Conservation (phyloP, 2,888 invertebrate species). For the Serrognathus titanus region DNA sequence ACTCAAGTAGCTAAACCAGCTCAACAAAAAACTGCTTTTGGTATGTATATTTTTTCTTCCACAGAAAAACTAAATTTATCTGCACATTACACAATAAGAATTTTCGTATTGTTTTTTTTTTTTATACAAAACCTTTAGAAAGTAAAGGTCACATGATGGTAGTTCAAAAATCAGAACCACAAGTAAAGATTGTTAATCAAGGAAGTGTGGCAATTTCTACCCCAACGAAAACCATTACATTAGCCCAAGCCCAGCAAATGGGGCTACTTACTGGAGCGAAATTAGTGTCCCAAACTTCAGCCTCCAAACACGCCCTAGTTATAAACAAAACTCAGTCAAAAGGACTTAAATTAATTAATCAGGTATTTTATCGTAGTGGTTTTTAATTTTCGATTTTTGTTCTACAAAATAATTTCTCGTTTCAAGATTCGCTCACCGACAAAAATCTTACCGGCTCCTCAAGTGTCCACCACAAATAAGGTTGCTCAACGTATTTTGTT, state of each 20-base stretch:
- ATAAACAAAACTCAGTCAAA: constrained; percentile 42
- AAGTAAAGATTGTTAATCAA: constrained; percentile 26
- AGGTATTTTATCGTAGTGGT: constrained; percentile 22
- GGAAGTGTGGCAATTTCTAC: constrained; percentile 37
- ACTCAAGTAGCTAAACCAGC: constrained; percentile 21
- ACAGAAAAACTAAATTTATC: background rate
- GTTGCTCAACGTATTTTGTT: constrained; percentile 56
- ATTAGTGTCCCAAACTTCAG: constrained; percentile 47
- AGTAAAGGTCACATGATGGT: constrained; percentile 31
- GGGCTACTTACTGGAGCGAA: constrained; percentile 54
- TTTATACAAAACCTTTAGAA: constrained; percentile 5
- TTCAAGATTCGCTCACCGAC: constrained; percentile 62
- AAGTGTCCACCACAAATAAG: constrained; percentile 40
- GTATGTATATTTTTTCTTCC: constrained; percentile 9
- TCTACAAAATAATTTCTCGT: constrained; percentile 36
- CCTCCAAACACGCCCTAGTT: constrained; percentile 48
- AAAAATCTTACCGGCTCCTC: constrained; percentile 65
- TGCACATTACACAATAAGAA: background rate
- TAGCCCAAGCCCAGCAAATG: constrained; percentile 64
- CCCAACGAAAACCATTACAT: constrained; percentile 60
- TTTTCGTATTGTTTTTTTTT: background rate
- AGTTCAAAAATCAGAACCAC: constrained; percentile 35
- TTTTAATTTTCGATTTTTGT: constrained; percentile 22
- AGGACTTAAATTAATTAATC: constrained; percentile 44
- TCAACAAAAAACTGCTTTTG: constrained; percentile 19